Evolutionary conservation across 1,140 invertebrate genomes (phyloP).

Genomic region (Hycleus phaleratus): DNA sequence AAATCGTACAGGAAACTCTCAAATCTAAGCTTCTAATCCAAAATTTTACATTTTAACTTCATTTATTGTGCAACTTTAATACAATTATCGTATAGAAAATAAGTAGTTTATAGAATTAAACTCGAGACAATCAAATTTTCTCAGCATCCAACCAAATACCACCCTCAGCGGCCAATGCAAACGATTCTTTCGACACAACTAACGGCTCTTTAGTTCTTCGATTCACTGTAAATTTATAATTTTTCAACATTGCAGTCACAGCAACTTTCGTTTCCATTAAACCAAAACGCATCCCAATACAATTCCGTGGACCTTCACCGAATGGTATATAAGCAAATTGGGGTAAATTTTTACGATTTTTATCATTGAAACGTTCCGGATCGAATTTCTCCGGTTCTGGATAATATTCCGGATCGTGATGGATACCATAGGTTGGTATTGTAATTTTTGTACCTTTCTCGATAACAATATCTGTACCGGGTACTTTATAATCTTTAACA

Average conservation of each 20-base stretch:
- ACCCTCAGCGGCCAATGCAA: conserved; percentile 6
- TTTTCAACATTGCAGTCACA: conserved; percentile 18
- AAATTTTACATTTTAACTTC: too few relatives aligned
- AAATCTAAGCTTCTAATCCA: too few relatives aligned
- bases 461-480: conserved; percentile 30
- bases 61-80: too few relatives aligned
- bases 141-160: conserved; percentile 13
- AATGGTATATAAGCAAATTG: conserved; percentile 64
- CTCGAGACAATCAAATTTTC: conserved; percentile 12
- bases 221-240: conserved; percentile 19
- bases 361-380: conserved; percentile 55
- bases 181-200: not conserved
- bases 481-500: conserved; percentile 37
- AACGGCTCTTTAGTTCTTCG: conserved; percentile 9
- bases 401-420: conserved; percentile 53
- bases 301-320: conserved; percentile 66
- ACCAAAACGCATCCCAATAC: conserved; percentile 51
- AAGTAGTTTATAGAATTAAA: too few relatives aligned
- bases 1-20: too few relatives aligned
- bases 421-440: conserved; percentile 47
- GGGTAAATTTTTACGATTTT: conserved; percentile 40
- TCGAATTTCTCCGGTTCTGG: conserved; percentile 57
- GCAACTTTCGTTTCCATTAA: conserved; percentile 30
- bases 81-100: too few relatives aligned
- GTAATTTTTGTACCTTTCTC: conserved; percentile 38